Evolutionary conservation across 2,113 vertebrate species (phyloP).

Genomic region (Triplophysa dalaica): DNA sequence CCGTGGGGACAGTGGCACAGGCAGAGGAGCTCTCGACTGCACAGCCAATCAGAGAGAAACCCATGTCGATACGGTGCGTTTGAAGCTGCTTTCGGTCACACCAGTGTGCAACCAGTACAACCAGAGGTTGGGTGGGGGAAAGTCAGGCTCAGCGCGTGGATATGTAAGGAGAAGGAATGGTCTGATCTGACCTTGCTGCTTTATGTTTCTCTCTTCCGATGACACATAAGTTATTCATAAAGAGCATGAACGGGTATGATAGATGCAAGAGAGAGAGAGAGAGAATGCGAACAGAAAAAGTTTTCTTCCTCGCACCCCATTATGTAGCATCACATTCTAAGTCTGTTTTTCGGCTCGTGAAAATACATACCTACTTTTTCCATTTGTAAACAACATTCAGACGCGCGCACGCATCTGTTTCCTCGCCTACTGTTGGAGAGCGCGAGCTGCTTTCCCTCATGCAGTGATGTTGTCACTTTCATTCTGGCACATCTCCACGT

Average conservation of each 20-base stretch:
- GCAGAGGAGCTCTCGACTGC: slow-evolving; percentile 16
- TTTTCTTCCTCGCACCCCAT: slow-evolving; percentile 26
- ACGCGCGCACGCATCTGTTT: slow-evolving; percentile 51
- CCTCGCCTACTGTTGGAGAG: slow-evolving; percentile 51
- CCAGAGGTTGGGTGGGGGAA: slow-evolving; percentile 20
- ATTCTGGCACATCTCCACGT: slow-evolving; percentile 68
- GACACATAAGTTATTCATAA: slow-evolving; percentile 62
- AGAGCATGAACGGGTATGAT: not conserved
- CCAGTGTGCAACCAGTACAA: not conserved
- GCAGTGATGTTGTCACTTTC: slow-evolving; percentile 62
- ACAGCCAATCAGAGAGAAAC: slow-evolving; percentile 37
- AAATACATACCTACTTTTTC: slow-evolving; percentile 32
- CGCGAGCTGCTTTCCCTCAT: slow-evolving; percentile 54
- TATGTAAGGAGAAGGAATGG: not conserved
- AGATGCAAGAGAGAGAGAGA: slow-evolving; percentile 1
- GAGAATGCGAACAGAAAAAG: slow-evolving; percentile 50
- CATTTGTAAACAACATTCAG: slow-evolving; percentile 63
- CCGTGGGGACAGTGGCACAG: slow-evolving; percentile 41
- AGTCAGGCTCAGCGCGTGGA: slow-evolving; percentile 20
- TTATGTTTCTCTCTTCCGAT: slow-evolving; percentile 24
- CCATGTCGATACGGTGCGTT: slow-evolving; percentile 37
- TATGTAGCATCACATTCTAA: slow-evolving; percentile 35
- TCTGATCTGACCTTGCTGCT: slow-evolving; percentile 21
- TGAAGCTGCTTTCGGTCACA: slow-evolving; percentile 43
- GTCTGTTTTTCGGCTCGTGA: slow-evolving; percentile 32